phyloP scores from a whole-genome alignment of 2,888 invertebrate species.

The Cheilosia pagana region DNA sequence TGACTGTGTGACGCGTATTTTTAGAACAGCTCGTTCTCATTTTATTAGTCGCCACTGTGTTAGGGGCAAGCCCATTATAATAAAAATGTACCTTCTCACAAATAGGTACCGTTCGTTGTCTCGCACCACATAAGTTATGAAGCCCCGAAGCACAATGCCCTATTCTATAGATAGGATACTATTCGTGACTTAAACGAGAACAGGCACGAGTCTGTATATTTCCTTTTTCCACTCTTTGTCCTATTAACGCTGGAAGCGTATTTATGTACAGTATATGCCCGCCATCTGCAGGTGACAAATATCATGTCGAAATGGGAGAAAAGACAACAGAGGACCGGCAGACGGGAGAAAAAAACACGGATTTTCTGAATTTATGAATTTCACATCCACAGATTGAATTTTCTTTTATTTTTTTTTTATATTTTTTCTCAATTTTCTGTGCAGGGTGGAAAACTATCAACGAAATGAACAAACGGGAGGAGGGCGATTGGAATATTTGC shows the following conservation, averaged over 20 bases:
- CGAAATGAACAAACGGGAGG: constrained; percentile 18
- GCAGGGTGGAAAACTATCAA: constrained; percentile 23
- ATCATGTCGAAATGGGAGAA: constrained; percentile 39
- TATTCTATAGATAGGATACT: neutral
- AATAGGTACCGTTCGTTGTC: neutral
- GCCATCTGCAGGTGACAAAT: constrained; percentile 68
- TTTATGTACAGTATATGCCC: constrained; percentile 35
- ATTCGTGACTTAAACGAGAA: constrained; percentile 6
- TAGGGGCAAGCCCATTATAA: constrained; percentile 4
- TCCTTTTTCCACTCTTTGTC: constrained; percentile 13
- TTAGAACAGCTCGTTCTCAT: constrained; percentile 2
- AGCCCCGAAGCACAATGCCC: neutral
- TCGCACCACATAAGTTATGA: constrained; percentile 4
- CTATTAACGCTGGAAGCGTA: constrained; percentile 37
- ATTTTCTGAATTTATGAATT: constrained; percentile 57
- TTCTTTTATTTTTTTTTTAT: constrained; percentile 27
- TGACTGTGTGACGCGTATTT: neutral
- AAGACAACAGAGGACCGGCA: constrained; percentile 13
- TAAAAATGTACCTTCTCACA: constrained; percentile 17
- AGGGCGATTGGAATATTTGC: constrained; percentile 7
- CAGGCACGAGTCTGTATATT: constrained; percentile 18
- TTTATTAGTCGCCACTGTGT: constrained; percentile 10
- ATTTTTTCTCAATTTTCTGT: constrained; percentile 3
- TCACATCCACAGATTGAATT: constrained; percentile 59
- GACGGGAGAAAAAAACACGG: constrained; percentile 1